phyloP scores from a whole-genome alignment of 64 coral and sea anemone species.

The Orbicella faveolata region DNA sequence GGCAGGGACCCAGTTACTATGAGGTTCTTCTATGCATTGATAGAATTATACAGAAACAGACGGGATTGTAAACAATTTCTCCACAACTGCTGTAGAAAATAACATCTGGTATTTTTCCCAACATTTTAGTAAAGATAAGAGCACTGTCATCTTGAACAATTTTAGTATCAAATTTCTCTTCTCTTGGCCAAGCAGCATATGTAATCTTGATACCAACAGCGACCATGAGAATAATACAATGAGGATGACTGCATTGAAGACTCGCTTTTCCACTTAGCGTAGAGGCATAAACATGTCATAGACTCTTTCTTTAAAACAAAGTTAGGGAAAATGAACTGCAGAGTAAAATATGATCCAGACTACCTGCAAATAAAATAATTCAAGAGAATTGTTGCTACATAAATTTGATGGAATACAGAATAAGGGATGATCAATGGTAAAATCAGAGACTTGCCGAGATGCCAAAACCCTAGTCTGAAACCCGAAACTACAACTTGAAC shows the following conservation, averaged over 20 bases:
- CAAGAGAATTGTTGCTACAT: not conserved
- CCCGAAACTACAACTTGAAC: not conserved
- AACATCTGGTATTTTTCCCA: too few species aligned
- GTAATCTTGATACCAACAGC: not conserved
- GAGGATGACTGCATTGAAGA: not conserved
- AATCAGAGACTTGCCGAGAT: too few species aligned
- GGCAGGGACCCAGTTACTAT: too few species aligned
- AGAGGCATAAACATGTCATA: not conserved
- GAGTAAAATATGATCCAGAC: slow-evolving; percentile 80
- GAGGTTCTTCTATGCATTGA: too few species aligned
- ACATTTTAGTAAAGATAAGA: too few species aligned
- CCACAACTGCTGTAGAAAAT: too few species aligned
- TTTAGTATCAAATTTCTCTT: too few species aligned
- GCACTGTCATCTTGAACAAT: too few species aligned
- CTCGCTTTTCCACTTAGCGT: not conserved
- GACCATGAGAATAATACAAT: not conserved
- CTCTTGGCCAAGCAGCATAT: too few species aligned
- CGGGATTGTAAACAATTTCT: too few species aligned
- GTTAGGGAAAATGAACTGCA: slow-evolving; percentile 46
- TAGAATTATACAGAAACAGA: too few species aligned
- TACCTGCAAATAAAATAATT: slow-evolving; percentile 32
- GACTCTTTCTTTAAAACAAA: not conserved
- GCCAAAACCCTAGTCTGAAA: not conserved
- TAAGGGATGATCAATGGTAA: not conserved
- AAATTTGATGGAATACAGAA: slow-evolving; percentile 4